Conservation (phyloP, 2,797 vertebrate genomes). For the Fundulus diaphanus region DNA sequence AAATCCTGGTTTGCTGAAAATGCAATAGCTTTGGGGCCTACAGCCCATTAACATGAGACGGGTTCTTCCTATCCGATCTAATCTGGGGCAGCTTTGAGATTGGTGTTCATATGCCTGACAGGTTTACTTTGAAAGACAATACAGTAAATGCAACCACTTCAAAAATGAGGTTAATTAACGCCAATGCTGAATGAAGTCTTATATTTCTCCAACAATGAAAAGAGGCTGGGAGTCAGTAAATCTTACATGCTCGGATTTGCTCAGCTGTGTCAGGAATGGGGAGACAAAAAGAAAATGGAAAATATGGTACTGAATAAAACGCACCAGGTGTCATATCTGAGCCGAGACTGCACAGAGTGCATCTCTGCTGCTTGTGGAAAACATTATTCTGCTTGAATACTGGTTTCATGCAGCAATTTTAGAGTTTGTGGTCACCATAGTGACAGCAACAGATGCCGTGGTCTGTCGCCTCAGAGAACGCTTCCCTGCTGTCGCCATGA, state of each 20-base stretch:
- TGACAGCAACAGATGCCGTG: conserved; percentile 71
- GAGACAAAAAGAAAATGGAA: not conserved
- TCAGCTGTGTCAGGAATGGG: not conserved
- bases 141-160: not conserved
- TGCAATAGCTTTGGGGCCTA: not conserved
- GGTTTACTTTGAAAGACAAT: not conserved
- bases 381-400: conserved; percentile 46
- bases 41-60: not conserved
- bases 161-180: not conserved
- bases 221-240: not conserved
- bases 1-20: too few relatives aligned
- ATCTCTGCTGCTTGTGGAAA: conserved; percentile 57
- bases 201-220: not conserved
- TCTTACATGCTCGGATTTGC: not conserved
- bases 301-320: not conserved
- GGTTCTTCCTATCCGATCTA: not conserved
- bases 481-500: conserved; percentile 32
- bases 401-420: conserved; percentile 54
- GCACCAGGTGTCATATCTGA: not conserved
- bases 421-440: conserved; percentile 62
- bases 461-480: conserved; percentile 27
- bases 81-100: not conserved
- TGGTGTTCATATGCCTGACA: not conserved
- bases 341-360: conserved; percentile 36
- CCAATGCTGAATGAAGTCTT: not conserved